These are phyloP conservation scores for Trichechus manatus DNA, from an alignment of 2,113 vertebrate species.

Conservation along the genomic window DNA sequence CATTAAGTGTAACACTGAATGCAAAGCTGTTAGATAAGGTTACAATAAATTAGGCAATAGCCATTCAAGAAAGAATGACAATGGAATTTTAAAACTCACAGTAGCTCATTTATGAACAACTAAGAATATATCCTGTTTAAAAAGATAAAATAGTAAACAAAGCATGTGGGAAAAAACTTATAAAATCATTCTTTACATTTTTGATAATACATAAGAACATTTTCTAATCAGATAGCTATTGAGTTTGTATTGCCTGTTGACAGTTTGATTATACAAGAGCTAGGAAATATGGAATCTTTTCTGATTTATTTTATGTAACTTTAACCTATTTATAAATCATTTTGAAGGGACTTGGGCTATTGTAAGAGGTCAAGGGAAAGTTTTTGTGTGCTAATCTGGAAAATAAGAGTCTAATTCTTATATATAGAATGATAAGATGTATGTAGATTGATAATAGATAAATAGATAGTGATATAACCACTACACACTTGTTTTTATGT, in stretches of 20 bases:
- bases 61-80: slow-evolving; percentile 48
- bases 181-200: slow-evolving; percentile 19
- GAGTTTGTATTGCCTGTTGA: background rate
- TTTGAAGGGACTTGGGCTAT: background rate
- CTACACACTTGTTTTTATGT: background rate
- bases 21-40: slow-evolving; percentile 76
- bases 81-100: slow-evolving; percentile 72
- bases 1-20: slow-evolving; percentile 81
- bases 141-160: slow-evolving; percentile 65
- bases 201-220: slow-evolving; percentile 30
- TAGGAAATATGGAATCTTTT: background rate
- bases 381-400: background rate
- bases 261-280: background rate
- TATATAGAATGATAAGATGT: background rate
- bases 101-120: slow-evolving; percentile 76
- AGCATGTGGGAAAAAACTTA: background rate
- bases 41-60: slow-evolving; percentile 82
- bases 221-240: slow-evolving; percentile 10
- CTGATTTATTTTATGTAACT: background rate
- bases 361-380: slow-evolving; percentile 30
- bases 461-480: background rate
- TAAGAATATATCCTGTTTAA: slow-evolving; percentile 22
- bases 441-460: background rate
- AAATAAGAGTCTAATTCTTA: background rate
- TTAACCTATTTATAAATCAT: slow-evolving; percentile 48